These are phyloP conservation scores for Drosophila kepulauana DNA, from an alignment of 1,140 invertebrate genomes.

Conservation along the genomic window DNA sequence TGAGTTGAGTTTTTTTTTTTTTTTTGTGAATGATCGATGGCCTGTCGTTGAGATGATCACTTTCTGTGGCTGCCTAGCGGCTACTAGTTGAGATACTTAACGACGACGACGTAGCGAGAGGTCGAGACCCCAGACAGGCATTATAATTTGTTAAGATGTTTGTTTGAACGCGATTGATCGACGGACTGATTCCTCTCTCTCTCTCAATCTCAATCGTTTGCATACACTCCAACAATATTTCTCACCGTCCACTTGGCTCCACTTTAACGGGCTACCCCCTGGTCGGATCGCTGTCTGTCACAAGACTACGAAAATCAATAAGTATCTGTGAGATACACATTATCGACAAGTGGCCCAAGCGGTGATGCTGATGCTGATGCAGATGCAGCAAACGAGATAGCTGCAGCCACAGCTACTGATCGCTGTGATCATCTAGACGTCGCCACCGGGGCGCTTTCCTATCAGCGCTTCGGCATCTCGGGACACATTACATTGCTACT, in stretches of 20 bases:
- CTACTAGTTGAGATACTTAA: constrained; percentile 84
- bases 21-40: constrained; percentile 76
- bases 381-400: not conserved
- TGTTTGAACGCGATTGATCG: constrained; percentile 58
- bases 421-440: constrained; percentile 47
- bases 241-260: constrained; percentile 66
- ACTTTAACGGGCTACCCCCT: constrained; percentile 41
- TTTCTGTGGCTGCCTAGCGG: constrained; percentile 81
- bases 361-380: too few relatives aligned
- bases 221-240: constrained; percentile 65
- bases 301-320: constrained; percentile 47
- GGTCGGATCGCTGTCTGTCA: constrained; percentile 39
- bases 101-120: constrained; percentile 24
- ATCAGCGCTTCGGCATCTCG: constrained; percentile 77
- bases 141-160: constrained; percentile 83
- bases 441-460: constrained; percentile 55
- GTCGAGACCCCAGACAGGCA: constrained; percentile 31
- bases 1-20: not conserved
- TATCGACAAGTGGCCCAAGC: constrained; percentile 63
- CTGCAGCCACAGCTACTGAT: constrained; percentile 47
- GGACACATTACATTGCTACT: constrained; percentile 75
- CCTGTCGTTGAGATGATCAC: constrained; percentile 81
- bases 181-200: constrained; percentile 15
- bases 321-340: constrained; percentile 60
- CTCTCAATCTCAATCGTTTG: constrained; percentile 44